Percentiles rank a stretch among this genome's conserved stretches.
Conservation (phyloP, 2,113 vertebrate species). For the Lophochroa leadbeateri region DNA sequence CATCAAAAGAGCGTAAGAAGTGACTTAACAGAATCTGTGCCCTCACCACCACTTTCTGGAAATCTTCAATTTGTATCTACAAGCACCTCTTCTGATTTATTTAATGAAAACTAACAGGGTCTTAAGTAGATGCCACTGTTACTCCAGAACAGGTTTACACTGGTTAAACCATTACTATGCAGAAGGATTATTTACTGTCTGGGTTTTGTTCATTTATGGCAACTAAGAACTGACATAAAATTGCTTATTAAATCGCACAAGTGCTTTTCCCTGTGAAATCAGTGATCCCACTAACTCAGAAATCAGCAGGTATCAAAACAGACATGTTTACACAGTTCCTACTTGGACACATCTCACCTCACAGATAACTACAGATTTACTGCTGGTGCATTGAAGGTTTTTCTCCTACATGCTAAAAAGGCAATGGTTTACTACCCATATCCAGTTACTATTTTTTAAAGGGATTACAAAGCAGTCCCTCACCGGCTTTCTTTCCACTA, state of each 20-base stretch:
- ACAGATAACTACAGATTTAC: not conserved
- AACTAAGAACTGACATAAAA: not conserved
- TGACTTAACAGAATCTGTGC: not conserved
- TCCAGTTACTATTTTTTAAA: not conserved
- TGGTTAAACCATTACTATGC: not conserved
- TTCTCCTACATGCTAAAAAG: not conserved
- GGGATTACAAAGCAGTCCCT: not conserved
- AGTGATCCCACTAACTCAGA: not conserved
- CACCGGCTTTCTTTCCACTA: not conserved
- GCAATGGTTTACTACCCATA: not conserved
- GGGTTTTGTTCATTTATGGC: not conserved
- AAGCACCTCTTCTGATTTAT: not conserved
- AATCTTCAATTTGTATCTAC: not conserved
- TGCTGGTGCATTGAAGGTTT: not conserved
- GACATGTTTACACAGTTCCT: fast-evolving
- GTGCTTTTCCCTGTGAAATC: not conserved
- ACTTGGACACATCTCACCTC: not conserved
- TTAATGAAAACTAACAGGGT: not conserved
- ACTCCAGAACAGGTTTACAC: not conserved
- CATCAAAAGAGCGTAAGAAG: not conserved
- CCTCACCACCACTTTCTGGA: not conserved
- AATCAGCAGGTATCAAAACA: not conserved
- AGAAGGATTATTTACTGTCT: not conserved
- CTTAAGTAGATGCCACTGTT: not conserved
- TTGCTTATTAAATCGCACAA: not conserved